Evolutionary conservation across 37 sponge, comb jelly and placozoan species (phyloP), one percentile per base, ranked within the genome.

Genomic region (Halichondria panicea): DNA sequence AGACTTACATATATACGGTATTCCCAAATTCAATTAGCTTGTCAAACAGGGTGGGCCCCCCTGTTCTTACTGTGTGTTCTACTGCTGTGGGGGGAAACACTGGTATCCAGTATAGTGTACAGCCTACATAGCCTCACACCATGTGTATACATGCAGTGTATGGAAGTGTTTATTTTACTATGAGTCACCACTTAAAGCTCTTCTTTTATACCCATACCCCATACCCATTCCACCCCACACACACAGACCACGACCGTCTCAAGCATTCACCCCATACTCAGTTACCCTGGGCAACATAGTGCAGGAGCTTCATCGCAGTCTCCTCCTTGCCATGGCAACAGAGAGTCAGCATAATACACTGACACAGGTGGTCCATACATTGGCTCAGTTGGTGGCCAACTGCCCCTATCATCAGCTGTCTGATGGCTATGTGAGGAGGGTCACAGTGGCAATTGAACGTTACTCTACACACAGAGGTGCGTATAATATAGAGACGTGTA

Each of bases 351-450:
- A 62, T 25, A 67, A 53, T 15, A 78, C 78, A 39, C 74, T 86
- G 25, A 55, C 80, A 6, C 83, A 80, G 60, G 21, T 79, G 22
- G 13, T 89, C 24, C 83, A 83, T 71, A 82, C 82, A 36, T 32
- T 76, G 0, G 21, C 77, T 37, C 30, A 70, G 32, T 53, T 91
- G 32, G 77, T 81, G 35, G 35, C 62, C 52, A 91, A 77, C 58
- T 42, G 71, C 19, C 82, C 91, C 22, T 91, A 91, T 62, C 86
- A 75, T 9, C 79, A 81, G 45, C 74, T 91, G 5, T 66, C 81
- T 0, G 84, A 75, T 24, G 73, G 72, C 25, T 88, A 88, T 42
- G 27, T 76, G 41, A 72, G 62, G 15, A 63, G 62, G 34, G 46
- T 88, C n/a, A 19, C 30, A 4, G 24, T 50, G 43, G 46, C 89